These are phyloP conservation scores for Furnarius figulus DNA, from an alignment of 2,113 vertebrate genomes.

Conservation along the genomic window DNA sequence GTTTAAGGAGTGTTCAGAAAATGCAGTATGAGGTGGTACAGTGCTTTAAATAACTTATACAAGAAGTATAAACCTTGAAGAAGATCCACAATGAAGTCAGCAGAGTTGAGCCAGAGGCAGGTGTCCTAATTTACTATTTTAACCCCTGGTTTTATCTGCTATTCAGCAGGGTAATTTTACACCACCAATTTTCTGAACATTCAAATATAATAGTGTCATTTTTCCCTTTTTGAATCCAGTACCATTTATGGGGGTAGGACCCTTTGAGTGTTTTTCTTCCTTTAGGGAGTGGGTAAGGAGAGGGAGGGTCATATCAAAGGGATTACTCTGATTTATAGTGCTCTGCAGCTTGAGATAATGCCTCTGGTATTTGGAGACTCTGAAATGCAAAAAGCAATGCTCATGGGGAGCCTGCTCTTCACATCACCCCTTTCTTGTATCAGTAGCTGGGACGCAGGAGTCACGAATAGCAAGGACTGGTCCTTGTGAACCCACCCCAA, in stretches of 20 bases:
- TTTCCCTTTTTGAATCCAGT: neutral
- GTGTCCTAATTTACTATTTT: neutral
- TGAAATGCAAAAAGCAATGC: neutral
- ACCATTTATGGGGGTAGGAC: neutral
- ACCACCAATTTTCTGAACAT: neutral
- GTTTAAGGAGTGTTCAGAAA: neutral
- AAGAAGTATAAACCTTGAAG: neutral
- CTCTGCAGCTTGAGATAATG: slow-evolving; percentile 5
- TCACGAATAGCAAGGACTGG: neutral
- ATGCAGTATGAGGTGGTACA: neutral
- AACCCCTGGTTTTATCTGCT: neutral
- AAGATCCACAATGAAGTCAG: neutral
- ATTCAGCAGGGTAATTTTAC: neutral
- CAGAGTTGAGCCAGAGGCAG: neutral
- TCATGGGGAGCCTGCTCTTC: neutral
- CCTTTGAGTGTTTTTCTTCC: neutral
- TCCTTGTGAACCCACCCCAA: neutral
- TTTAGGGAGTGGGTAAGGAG: neutral
- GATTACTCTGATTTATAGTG: neutral
- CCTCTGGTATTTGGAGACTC: neutral
- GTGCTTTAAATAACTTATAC: neutral
- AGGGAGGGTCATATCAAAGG: neutral
- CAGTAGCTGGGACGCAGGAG: neutral
- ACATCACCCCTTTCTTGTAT: neutral
- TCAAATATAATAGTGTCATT: neutral